Base-by-base conservation (phyloP, 2,113 vertebrate species). In the Mirounga angustirostris region DNA sequence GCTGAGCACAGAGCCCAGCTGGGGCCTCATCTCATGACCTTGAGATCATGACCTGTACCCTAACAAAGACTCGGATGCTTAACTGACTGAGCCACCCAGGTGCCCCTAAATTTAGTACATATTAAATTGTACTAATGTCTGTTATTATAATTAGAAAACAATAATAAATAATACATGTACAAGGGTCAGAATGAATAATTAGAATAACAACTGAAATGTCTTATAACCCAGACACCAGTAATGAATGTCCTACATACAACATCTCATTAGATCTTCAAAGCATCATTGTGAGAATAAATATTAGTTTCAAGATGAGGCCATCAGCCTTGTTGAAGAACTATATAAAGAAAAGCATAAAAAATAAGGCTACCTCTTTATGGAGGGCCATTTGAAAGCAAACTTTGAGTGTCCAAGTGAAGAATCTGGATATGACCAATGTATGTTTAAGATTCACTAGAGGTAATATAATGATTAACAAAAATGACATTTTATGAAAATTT, bases 401-500 rank as follows among this genome's bases (percentile, higher is more conserved):
- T 1, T n/a, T 85, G 33, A 54, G 61, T 82, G 36, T 8, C 33
- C 73, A 59, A 95, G 76, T 54, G 59, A 91, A 21, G 30, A 83
- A 56, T 74, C 58, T 91, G 50, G 43, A 40, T 84, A 18, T 52
- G 6, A 74, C 91, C 33, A 26, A 69, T 43, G 28, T 36, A 10
- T 63, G 18, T 2, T 58, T 91, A 94, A 93, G 22, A 83, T 90
- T 74, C 85, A 88, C 92, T 76, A 52, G 59, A 79, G 8, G 19
- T 89, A 74, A 74, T 56, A 5, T 40, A 87, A 83, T 79, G 40
- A 95, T 59, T 74, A 95, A 91, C 74, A 7, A 69, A 83, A 96
- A 76, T 24, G 4, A 80, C 67, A 96, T 69, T 91, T 96, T 94
- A 87, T 52, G 63, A 91, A 95, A 82, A 91, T 89, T 85, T 67